phyloP scores from a whole-genome alignment of 1,140 invertebrate species.

The Drosophila repleta region DNA sequence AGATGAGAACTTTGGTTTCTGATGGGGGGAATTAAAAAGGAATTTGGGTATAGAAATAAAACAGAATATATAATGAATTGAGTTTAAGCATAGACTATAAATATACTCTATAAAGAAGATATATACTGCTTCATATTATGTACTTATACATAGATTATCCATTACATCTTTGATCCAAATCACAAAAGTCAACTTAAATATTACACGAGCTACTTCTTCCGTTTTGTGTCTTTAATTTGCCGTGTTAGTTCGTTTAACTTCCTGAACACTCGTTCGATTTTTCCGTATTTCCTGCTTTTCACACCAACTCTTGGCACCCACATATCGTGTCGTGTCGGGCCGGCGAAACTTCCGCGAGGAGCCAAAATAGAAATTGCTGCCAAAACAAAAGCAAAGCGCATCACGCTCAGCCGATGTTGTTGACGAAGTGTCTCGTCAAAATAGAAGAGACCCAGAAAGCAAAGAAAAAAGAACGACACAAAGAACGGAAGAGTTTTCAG shows the following conservation, averaged over 20 bases:
- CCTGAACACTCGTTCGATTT: not conserved
- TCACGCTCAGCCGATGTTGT: conserved; percentile 53
- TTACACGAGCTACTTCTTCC: not conserved
- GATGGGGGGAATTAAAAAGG: not conserved
- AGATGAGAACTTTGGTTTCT: not conserved
- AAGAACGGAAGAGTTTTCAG: conserved; percentile 4
- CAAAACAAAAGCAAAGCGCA: conserved; percentile 24
- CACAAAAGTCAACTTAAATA: too few relatives aligned
- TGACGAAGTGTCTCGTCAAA: conserved; percentile 60
- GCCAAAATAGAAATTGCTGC: conserved; percentile 57
- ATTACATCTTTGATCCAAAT: too few relatives aligned
- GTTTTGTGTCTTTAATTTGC: conserved; percentile 18
- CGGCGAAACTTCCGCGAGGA: conserved; percentile 58
- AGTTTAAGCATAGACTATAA: too few relatives aligned
- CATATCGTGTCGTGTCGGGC: conserved; percentile 15
- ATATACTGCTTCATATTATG: too few relatives aligned
- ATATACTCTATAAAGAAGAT: not conserved
- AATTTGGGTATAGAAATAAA: conserved; percentile 1
- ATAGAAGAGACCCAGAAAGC: conserved; percentile 28
- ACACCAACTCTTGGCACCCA: not conserved
- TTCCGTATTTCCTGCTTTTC: conserved; percentile 19
- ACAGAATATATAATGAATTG: not conserved
- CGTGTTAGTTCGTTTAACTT: conserved; percentile 14
- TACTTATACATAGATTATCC: too few relatives aligned
- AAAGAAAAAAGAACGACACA: too few relatives aligned